Evolutionary conservation across 2,797 vertebrate species (phyloP), one percentile per base, ranked within the genome.

Genomic region (Takifugu ocellatus): DNA sequence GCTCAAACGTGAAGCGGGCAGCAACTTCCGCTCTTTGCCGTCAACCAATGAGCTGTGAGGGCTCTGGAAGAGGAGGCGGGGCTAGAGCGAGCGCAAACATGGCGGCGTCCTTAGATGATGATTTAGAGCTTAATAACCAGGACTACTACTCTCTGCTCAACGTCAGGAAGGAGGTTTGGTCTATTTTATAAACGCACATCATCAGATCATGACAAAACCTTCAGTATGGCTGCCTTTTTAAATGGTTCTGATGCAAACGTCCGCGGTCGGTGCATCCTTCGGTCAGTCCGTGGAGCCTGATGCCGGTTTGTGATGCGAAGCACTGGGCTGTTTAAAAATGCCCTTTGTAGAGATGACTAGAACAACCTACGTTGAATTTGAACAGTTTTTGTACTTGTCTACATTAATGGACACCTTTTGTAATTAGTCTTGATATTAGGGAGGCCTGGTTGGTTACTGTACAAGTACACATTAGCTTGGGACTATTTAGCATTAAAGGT

Each of bases 101-200:
- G 96, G 95, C 95, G 92, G 93, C 95, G 92, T 93, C 93, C 93
- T 93, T 93, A 88, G 89, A 89, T 63, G 92, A 93, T 77, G 93
- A 94, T 84, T 79, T 81, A 50, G 94, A 94, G 82, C 87, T 85
- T 68, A 93, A 94, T 83, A 97, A 94, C 84, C 93, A 96, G 84
- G 94, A 98, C 84, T 97, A 94, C 79, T 98, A 98, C 83, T 92
- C 94, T 72, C 84, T 97, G 27, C 88, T 98, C 54, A 98, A 98
- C 84, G 96, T 96, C 87, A 92, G 96, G 81, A 91, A 92, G 72
- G 95, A 97, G 95, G 96, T 98, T 91, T 70, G 92, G 0, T n/a
- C 56, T 11, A 2, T 51, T 51, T 0, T 5, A 45, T 52, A 12
- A 4, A 2, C 16, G 21, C 29, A 39, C 36, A 14, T 39, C 9